Base-by-base conservation (phyloP, 2,113 vertebrate genomes). In the Rhombomys opimus region DNA sequence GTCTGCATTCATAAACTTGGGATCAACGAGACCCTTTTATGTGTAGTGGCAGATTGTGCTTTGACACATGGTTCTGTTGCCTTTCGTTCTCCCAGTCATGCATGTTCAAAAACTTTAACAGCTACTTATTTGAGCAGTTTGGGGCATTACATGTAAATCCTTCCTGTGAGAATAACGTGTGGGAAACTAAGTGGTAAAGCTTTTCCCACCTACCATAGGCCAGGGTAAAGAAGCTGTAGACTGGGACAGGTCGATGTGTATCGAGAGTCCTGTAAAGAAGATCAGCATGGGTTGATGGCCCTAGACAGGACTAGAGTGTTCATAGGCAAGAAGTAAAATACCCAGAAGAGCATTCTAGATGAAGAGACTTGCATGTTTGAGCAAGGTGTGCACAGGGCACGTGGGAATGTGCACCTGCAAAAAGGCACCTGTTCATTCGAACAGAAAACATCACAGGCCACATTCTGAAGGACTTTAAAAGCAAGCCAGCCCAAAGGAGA, bases 101-200 rank as follows among this genome's bases (percentile, higher is more conserved):
- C 65, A 10, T 87, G n/a, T 84, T 95, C 54, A 38, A 46, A 91
- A 85, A 76, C 46, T 41, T 46, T 61, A 59, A 23, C 18, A 94
- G 63, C 18, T 75, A 52, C 27, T 57, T 93, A 32, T 7, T 85
- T 94, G 72, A 86, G 20, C 11, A 38, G 59, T 95, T 41, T 46
- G 35, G 59, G 41, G 32, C 63, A 52, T 80, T 91, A 32, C 94
- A 65, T 46, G 25, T 57, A 38, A 91, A 25, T 50, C 72, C 86
- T 94, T 86, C 61, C 41, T 89, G 73, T 30, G 54, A 76, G 65
- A 38, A 46, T n/a, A 46, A 17, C 4, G 15, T 3, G 22, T 73
- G 46, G 88, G 50, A 14, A 35, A 59, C 17, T 35, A 61, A 63
- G 4, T 52, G 32, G 73, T 30, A 17, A 2, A 15, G 2, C 14